A percentile compares a stretch with the other conserved stretches of the same genome.
These are phyloP conservation scores for Thripadectes ignobilis DNA, from an alignment of 2,797 vertebrate genomes.

Conservation along the genomic window DNA sequence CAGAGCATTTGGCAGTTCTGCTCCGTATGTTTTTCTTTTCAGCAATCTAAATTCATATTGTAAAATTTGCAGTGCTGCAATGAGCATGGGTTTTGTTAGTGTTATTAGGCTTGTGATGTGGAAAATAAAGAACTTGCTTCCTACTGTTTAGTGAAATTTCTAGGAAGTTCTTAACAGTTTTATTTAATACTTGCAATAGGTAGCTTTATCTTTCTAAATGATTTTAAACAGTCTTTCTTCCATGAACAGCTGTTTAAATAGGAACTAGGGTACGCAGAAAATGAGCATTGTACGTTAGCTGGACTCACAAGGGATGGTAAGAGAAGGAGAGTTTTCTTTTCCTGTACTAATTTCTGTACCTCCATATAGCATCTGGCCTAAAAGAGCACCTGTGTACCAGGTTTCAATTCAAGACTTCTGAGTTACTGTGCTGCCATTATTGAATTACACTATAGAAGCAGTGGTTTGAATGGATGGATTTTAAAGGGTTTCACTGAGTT, in stretches of 20 bases:
- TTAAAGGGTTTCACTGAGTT: background rate
- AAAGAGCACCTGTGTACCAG: background rate
- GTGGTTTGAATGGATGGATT: background rate
- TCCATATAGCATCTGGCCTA: background rate
- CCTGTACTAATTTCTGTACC: background rate
- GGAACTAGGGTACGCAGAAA: background rate
- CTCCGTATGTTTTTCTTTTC: background rate
- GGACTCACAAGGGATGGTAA: background rate
- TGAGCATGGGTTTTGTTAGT: background rate
- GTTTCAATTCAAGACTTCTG: background rate
- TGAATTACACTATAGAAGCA: background rate
- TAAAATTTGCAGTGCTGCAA: background rate
- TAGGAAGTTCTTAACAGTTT: slow-evolving; percentile 30
- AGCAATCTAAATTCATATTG: slow-evolving; percentile 34
- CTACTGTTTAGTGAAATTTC: slow-evolving; percentile 47
- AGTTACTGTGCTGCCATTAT: background rate
- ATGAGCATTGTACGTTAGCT: background rate
- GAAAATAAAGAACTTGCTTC: slow-evolving; percentile 49
- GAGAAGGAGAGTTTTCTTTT: background rate
- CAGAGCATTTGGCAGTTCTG: background rate
- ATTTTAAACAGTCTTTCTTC: slow-evolving; percentile 49
- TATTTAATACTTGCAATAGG: slow-evolving; percentile 66
- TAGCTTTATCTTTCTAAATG: slow-evolving; percentile 32
- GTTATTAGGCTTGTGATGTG: slow-evolving; percentile 30
- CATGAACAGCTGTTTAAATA: slow-evolving; percentile 43